Percentiles rank a stretch among this genome's conserved stretches.
Evolutionary conservation across 2,113 vertebrate species (phyloP).

Genomic region (Heterocephalus glaber): DNA sequence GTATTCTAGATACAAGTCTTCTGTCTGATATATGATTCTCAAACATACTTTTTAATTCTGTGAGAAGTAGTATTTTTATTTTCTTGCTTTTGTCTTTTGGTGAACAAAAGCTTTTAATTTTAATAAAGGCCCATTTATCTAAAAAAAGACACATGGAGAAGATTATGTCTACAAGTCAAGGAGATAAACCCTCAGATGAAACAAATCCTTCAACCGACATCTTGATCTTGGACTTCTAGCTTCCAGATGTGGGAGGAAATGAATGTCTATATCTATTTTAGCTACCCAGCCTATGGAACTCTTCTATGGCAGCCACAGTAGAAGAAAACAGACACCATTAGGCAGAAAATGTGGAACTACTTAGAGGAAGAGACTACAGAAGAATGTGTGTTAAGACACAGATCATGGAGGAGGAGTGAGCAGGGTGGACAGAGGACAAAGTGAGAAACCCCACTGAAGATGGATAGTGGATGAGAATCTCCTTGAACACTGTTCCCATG

Average conservation of each 20-base stretch:
- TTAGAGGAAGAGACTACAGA: neutral
- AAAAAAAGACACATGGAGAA: neutral
- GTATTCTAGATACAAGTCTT: too few species aligned
- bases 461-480: neutral
- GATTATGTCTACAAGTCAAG: neutral
- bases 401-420: too few species aligned
- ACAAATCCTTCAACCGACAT: too few species aligned
- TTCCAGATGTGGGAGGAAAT: neutral
- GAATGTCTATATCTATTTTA: neutral
- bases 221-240: neutral
- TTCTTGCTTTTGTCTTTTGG: too few species aligned
- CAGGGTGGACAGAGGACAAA: neutral
- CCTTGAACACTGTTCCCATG: neutral
- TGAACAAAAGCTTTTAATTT: too few species aligned
- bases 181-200: too few species aligned
- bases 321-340: neutral
- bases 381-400: neutral
- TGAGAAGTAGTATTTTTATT: too few species aligned
- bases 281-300: neutral
- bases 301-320: neutral
- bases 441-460: neutral
- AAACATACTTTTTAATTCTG: too few species aligned
- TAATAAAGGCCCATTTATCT: too few species aligned
- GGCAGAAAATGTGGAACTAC: neutral
- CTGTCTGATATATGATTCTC: too few species aligned